A percentile compares a stretch with the other conserved stretches of the same genome.
These are phyloP conservation scores for Spongilla lacustris DNA, from an alignment of 37 sponge, comb jelly and placozoan genomes.

Conservation along the genomic window DNA sequence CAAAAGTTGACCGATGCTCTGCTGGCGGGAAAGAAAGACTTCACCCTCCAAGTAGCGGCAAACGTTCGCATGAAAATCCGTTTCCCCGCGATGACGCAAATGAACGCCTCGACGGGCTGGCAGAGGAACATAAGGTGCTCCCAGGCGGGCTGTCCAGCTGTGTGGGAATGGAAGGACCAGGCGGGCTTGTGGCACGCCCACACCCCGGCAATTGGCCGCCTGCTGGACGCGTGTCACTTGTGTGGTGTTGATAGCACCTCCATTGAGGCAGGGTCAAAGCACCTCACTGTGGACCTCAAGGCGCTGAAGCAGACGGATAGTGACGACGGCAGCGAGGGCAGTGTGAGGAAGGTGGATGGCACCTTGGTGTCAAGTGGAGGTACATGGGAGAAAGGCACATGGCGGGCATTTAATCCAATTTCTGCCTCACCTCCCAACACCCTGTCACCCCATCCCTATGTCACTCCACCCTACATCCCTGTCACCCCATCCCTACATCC, in stretches of 20 bases:
- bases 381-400: too few species aligned
- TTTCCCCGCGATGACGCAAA: slow-evolving; percentile 67
- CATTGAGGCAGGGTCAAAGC: slow-evolving; percentile 15
- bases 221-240: slow-evolving; percentile 47
- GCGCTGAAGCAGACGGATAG: slow-evolving; percentile 40
- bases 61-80: slow-evolving; percentile 36
- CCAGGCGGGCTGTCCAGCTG: background rate
- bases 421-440: too few species aligned
- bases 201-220: slow-evolving; percentile 12
- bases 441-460: too few species aligned
- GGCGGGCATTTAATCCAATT: too few species aligned
- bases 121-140: slow-evolving; percentile 65
- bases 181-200: slow-evolving; percentile 46
- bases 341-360: slow-evolving; percentile 8
- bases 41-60: slow-evolving; percentile 19
- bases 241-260: slow-evolving; percentile 23
- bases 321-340: slow-evolving; percentile 2
- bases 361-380: background rate
- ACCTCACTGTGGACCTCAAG: slow-evolving; percentile 44
- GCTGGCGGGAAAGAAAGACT: background rate
- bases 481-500: too few species aligned
- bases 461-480: too few species aligned
- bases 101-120: slow-evolving; percentile 63
- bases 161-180: slow-evolving; percentile 77
- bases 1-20: slow-evolving; percentile 31